Conservation (phyloP, 2,113 vertebrate species). For the Saguinus imperator region DNA sequence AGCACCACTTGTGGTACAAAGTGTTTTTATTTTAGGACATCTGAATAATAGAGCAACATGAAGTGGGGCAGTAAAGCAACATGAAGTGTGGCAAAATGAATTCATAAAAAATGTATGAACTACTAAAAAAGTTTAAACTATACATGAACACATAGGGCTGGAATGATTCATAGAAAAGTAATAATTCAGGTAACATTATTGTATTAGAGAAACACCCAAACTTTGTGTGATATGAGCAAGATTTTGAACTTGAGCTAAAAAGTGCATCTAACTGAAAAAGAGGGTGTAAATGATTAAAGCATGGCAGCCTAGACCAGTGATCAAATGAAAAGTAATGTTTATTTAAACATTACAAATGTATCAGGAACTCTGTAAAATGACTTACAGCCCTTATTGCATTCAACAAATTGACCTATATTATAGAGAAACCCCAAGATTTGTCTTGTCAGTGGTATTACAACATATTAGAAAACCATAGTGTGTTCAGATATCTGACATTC, state of each 20-base stretch:
- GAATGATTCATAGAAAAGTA: background rate
- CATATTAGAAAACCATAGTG: background rate
- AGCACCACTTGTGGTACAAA: background rate
- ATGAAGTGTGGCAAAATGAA: background rate
- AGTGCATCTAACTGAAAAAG: background rate
- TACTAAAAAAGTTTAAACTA: background rate
- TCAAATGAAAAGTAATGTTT: background rate
- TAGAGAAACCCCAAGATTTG: background rate
- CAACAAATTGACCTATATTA: background rate
- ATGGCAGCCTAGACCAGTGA: background rate
- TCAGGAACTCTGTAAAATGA: background rate
- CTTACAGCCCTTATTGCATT: background rate
- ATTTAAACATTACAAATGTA: background rate
- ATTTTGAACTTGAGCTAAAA: background rate
- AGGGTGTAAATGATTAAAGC: background rate
- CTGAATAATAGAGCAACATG: background rate
- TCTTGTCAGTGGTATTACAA: background rate
- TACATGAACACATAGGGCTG: background rate
- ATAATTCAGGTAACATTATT: background rate
- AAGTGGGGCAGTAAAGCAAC: background rate
- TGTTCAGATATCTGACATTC: background rate
- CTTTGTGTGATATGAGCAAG: background rate
- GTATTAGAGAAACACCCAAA: background rate
- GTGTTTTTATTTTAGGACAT: background rate
- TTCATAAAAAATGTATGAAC: background rate